Evolutionary conservation across 2,888 invertebrate genomes (phyloP), one percentile per base, ranked within the genome.

Genomic region (Steinernema carpocapsae): DNA sequence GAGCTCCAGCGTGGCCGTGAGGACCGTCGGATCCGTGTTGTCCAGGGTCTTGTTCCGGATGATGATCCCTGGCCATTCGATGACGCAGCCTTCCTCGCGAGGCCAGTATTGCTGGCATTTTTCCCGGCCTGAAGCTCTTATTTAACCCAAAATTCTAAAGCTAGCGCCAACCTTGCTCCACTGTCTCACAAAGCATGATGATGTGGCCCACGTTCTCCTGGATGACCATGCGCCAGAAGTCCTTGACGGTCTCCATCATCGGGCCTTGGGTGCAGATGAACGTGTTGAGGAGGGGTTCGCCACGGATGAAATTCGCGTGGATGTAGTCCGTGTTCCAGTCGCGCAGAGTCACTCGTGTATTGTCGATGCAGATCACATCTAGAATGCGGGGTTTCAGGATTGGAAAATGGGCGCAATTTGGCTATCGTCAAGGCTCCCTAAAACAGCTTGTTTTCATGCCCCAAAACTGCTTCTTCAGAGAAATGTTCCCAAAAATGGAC

Each of bases 71-170:
- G 37, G 72, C 70, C 70, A 72, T 72, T 72, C 72, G 19, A 72
- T 26, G 0, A 51, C 29, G 37, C 72, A 72, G 6, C 72, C 72
- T 48, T 72, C 52, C 26, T 72, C 72, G 19, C 72, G 72, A 6
- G 72, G 72, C 72, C 72, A 72, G 51, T 72, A 72, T 64, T 72
- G 72, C 32, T 72, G 37, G 51, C 72, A 72, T 72, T 51, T 72
- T 37, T 17, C 12, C 19, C 19, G 42, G 42, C 29, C 24, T 7
- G 10, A 0, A 70, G n/a, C 26, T 64, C 22, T 7, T 19, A 24
- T n/a, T 7, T 4, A 64, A 64, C n/a, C 72, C 6, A 37, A 72
- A 45, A 29, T 72, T 72, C 51, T 51, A 4, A 48, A n/a, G n/a
- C n/a, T n/a, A n/a, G n/a, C n/a, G n/a, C n/a, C n/a, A 46, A 37